Evolutionary conservation across 1,140 invertebrate genomes (phyloP).

Genomic region (Drosophila parvula): DNA sequence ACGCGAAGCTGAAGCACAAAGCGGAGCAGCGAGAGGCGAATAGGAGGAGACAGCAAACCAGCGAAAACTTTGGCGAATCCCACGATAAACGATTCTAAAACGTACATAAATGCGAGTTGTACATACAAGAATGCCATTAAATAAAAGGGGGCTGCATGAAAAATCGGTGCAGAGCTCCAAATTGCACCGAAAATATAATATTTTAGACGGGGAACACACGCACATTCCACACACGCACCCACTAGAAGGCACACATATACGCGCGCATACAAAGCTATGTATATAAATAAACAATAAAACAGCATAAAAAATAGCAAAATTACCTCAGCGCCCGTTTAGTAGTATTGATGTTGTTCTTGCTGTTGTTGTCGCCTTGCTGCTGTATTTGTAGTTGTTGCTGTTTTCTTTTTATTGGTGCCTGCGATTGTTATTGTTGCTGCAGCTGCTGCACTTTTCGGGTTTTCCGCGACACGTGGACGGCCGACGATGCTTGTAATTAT

Average conservation of each 20-base stretch:
- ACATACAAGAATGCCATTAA: slow-evolving; percentile 27
- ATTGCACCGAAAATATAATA: slow-evolving; percentile 56
- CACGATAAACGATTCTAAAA: slow-evolving; percentile 19
- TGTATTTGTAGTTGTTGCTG: slow-evolving; percentile 69
- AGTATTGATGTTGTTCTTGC: slow-evolving; percentile 44
- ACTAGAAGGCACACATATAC: slow-evolving; percentile 12
- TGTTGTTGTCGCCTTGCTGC: slow-evolving; percentile 49
- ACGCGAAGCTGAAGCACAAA: slow-evolving; percentile 66
- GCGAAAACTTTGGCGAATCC: slow-evolving; percentile 39
- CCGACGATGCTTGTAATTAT: slow-evolving; percentile 24
- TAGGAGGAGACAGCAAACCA: slow-evolving; percentile 5
- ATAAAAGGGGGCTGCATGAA: slow-evolving; percentile 21
- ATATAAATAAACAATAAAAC: slow-evolving; percentile 73
- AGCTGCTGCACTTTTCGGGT: slow-evolving; percentile 51
- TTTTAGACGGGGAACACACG: slow-evolving; percentile 59
- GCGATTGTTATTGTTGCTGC: slow-evolving; percentile 71
- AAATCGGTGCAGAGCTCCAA: slow-evolving; percentile 46
- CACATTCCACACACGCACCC: slow-evolving; percentile 30
- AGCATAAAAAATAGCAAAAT: slow-evolving; percentile 78
- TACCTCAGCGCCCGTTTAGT: slow-evolving; percentile 66
- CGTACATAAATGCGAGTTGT: slow-evolving; percentile 7
- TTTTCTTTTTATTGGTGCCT: slow-evolving; percentile 33
- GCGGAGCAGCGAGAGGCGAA: slow-evolving; percentile 39
- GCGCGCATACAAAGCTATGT: slow-evolving; percentile 47
- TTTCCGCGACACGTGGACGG: slow-evolving; percentile 33